These are phyloP conservation scores for Chiridota heheva DNA, from an alignment of 35 echinoderm and acorn worm genomes.

Conservation along the genomic window DNA sequence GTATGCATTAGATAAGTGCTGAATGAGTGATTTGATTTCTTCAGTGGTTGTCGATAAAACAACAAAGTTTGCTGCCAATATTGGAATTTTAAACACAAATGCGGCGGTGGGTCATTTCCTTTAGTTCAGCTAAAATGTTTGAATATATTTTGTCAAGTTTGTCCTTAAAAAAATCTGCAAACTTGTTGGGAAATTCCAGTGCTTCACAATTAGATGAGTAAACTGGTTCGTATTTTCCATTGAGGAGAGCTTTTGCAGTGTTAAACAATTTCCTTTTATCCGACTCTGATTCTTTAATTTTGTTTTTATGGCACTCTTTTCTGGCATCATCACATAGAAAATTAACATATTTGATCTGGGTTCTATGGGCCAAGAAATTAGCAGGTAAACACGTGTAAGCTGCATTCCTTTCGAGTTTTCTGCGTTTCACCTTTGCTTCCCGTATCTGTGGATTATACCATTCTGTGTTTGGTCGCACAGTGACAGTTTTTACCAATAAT, in stretches of 20 bases:
- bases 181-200: not conserved
- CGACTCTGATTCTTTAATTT: constrained; percentile 8
- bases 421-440: too few species aligned
- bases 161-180: not conserved
- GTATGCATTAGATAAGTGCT: too few species aligned
- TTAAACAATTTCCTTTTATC: not conserved
- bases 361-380: constrained; percentile 7
- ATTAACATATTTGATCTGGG: constrained; percentile 22
- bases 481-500: too few species aligned
- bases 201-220: not conserved
- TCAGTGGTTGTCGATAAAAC: too few species aligned
- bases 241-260: too few species aligned
- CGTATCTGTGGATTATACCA: too few species aligned
- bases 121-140: not conserved
- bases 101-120: too few species aligned
- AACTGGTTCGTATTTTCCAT: not conserved
- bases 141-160: not conserved
- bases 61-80: too few species aligned
- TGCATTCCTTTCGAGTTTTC: not conserved
- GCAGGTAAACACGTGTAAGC: not conserved
- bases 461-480: too few species aligned
- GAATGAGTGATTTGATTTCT: too few species aligned
- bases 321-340: not conserved
- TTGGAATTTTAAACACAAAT: too few species aligned
- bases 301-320: constrained; percentile 21